phyloP scores from a whole-genome alignment of 2,888 invertebrate genomes.

The Molorchus minor region DNA sequence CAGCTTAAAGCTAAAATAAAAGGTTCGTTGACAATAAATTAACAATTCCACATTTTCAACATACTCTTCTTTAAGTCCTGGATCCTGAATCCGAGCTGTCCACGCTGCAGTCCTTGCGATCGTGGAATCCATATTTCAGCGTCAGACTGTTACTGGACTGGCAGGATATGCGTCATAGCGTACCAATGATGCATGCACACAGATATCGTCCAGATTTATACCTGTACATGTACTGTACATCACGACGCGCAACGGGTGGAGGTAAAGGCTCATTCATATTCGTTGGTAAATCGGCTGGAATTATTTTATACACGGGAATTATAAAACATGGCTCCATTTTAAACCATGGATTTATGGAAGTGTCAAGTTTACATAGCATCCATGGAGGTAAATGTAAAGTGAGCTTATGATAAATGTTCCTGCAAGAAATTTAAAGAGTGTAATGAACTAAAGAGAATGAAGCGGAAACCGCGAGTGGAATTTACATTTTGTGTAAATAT shows the following conservation, averaged over 20 bases:
- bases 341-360: not conserved
- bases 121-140: conserved; percentile 36
- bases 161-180: conserved; percentile 48
- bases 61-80: too few species aligned
- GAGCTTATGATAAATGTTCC: too few species aligned
- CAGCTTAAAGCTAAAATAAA: too few species aligned
- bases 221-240: conserved; percentile 26
- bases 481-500: too few species aligned
- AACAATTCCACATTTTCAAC: too few species aligned
- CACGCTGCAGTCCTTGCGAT: conserved; percentile 28
- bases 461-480: too few species aligned
- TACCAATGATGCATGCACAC: conserved; percentile 43
- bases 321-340: not conserved
- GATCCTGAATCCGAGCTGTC: too few species aligned
- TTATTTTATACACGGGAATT: conserved; percentile 9
- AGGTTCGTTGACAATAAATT: too few species aligned
- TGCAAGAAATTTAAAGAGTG: too few species aligned
- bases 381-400: too few species aligned
- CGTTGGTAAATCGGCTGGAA: conserved; percentile 17
- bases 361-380: too few species aligned
- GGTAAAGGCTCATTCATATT: conserved; percentile 13
- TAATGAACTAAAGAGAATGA: too few species aligned
- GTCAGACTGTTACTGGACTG: conserved; percentile 40
- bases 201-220: conserved; percentile 47
- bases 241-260: not conserved